Evolutionary conservation across 2,888 invertebrate species (phyloP), one percentile per base, ranked within the genome.

Genomic region (Drosophila prolongata): DNA sequence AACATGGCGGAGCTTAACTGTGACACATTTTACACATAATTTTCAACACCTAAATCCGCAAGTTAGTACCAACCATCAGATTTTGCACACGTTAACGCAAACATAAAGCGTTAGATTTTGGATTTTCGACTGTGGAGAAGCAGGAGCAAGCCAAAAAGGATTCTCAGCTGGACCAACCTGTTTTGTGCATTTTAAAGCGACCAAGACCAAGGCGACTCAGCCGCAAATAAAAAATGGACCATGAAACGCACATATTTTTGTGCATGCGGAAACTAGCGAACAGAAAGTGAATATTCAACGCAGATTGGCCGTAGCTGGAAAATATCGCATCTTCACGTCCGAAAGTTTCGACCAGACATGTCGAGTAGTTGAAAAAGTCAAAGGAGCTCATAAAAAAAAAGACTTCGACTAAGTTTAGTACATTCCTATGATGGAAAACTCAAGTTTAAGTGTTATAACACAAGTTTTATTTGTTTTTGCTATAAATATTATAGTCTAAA

Each of bases 11-110:
- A 86, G 84, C 84, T 86, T 86, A 86, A 70, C 80, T 86, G 78
- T 83, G 85, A 79, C 86, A 86, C 86, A 86, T 86, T 86, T 87
- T 87, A 78, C 86, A 86, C 86, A 87, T 86, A 86, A 86, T 86
- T 86, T 87, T 87, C 87, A 85, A 78, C 86, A 87, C 87, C 85
- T 83, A 87, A 87, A 86, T 87, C 85, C 87, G 87, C 84, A 85
- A 85, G 87, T 85, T 85, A 85, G 87, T 79, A 84, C 82, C 66
- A 79, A 68, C 79, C 85, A 82, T 84, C 85, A 84, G 85, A 85
- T 85, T 85, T 85, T 83, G 79, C 87, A 80, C 87, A 82, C 85
- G 84, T 85, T 83, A 83, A 82, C 84, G 80, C 79, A 82, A 84
- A 79, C 87, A 87, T 87, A 84, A 85, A 84, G 81, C 84, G 80